Percentiles rank a stretch among this genome's conserved stretches.
Evolutionary conservation across 2,888 invertebrate species (phyloP).

Genomic region (Plusia festucae): DNA sequence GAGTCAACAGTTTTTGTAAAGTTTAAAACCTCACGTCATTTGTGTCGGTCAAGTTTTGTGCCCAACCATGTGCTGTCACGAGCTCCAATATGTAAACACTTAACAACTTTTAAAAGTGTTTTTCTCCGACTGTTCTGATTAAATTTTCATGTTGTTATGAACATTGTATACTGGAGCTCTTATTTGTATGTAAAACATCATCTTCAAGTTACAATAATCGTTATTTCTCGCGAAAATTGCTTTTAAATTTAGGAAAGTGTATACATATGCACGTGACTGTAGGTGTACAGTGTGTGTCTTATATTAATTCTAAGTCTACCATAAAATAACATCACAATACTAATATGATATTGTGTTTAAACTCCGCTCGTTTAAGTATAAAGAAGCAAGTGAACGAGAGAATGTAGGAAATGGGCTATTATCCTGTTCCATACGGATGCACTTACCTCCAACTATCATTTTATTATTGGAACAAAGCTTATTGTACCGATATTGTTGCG

Average conservation of each 20-base stretch:
- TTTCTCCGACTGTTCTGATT: too few relatives aligned
- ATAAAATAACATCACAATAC: not conserved
- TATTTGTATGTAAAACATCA: too few relatives aligned
- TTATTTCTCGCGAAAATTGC: too few relatives aligned
- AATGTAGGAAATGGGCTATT: conserved; percentile 50
- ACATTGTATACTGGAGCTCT: too few relatives aligned
- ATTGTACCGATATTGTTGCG: conserved; percentile 22
- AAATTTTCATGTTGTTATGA: too few relatives aligned
- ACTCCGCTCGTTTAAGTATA: conserved; percentile 22
- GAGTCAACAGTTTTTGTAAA: conserved; percentile 57
- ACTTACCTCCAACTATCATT: conserved; percentile 24
- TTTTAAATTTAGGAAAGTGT: too few relatives aligned
- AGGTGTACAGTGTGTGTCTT: too few relatives aligned
- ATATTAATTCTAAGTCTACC: not conserved
- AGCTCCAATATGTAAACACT: too few relatives aligned
- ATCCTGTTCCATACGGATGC: conserved; percentile 38
- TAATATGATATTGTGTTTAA: conserved; percentile 18
- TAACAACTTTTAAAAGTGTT: too few relatives aligned
- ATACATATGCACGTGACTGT: too few relatives aligned
- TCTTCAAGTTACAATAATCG: too few relatives aligned
- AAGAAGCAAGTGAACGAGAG: conserved; percentile 29
- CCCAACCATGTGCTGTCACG: too few relatives aligned
- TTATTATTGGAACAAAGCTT: conserved; percentile 11
- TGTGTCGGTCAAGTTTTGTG: not conserved
- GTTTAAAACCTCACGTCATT: conserved; percentile 1